Conservation (phyloP, 1,140 invertebrate genomes). For the Brachionus calyciflorus region DNA sequence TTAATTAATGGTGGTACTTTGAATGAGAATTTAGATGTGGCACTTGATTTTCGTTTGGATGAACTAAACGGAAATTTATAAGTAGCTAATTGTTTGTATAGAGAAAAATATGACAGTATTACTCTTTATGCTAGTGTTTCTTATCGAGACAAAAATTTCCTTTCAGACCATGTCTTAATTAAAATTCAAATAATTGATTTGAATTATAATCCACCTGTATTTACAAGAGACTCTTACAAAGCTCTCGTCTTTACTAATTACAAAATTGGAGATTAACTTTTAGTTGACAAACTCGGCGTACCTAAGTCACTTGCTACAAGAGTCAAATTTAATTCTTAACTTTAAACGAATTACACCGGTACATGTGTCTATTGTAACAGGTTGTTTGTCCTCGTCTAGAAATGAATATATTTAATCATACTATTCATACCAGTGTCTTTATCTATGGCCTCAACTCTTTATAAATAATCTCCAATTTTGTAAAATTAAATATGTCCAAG, state of each 20-base stretch:
- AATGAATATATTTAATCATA: no score
- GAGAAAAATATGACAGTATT: neutral
- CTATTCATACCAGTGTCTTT: no score
- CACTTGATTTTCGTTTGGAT: neutral
- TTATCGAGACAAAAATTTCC: neutral
- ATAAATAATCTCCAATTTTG: no score
- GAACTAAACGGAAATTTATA: constrained; percentile 35
- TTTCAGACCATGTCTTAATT: constrained; percentile 2
- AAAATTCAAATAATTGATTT: constrained; percentile 31
- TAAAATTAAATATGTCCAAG: neutral
- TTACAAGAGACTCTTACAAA: neutral
- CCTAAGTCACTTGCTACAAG: no score
- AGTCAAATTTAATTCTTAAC: no score
- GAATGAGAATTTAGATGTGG: neutral
- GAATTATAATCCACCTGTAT: constrained; percentile 19
- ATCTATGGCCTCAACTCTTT: no score
- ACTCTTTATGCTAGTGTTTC: constrained; percentile 24
- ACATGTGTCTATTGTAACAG: no score
- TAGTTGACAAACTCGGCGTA: no score
- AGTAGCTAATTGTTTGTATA: constrained; percentile 4
- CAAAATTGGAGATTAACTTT: neutral
- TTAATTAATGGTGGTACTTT: neutral
- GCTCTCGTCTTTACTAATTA: neutral
- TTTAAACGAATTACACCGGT: no score
- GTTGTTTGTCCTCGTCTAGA: no score